Evolutionary conservation across 2,113 vertebrate species (phyloP).

Genomic region (Dasypus novemcinctus): DNA sequence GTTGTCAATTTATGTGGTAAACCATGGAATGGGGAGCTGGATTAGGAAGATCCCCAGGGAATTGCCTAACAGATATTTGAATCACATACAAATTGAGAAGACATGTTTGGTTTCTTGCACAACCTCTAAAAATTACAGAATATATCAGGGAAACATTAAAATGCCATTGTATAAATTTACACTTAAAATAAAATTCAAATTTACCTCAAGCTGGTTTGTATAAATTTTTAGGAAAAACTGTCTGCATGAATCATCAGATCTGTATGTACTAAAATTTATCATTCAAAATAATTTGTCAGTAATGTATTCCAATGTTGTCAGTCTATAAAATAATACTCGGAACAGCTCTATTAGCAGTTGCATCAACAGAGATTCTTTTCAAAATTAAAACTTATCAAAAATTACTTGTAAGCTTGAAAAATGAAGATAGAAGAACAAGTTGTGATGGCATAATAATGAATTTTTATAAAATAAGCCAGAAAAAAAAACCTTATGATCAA

Average conservation of each 20-base stretch:
- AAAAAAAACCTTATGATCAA: neutral
- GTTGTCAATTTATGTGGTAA: neutral
- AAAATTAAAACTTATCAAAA: neutral
- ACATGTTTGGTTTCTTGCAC: neutral
- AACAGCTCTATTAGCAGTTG: neutral
- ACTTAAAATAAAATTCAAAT: neutral
- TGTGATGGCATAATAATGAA: neutral
- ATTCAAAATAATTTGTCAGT: constrained; percentile 5
- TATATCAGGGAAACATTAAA: neutral
- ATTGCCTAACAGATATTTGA: neutral
- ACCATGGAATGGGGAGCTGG: neutral
- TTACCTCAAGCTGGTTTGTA: neutral
- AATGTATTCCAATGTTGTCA: neutral
- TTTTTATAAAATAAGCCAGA: neutral
- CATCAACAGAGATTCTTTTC: neutral
- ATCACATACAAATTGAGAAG: neutral
- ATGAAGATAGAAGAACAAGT: neutral
- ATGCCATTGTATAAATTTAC: neutral
- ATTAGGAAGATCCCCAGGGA: neutral
- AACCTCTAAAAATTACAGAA: neutral
- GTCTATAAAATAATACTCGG: neutral
- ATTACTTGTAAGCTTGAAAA: neutral
- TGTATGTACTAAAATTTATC: neutral
- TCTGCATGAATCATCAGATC: neutral
- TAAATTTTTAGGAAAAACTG: neutral